Base-by-base conservation (phyloP, 1,140 invertebrate genomes). In the Bradynema listronoti region DNA sequence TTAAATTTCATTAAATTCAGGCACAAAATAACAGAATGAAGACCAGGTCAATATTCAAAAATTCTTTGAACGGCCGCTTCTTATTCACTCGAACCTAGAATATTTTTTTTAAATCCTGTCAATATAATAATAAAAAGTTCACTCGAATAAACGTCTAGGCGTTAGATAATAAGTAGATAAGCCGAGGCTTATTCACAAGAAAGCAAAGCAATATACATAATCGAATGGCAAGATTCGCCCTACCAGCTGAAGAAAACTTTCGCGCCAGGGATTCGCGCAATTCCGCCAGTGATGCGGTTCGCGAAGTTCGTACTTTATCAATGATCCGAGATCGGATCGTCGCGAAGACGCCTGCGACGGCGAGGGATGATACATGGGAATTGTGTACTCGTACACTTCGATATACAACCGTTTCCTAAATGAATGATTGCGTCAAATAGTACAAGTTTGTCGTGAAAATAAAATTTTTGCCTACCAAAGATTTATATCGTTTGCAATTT, bases 211-310 rank as follows among this genome's bases (percentile, higher is more conserved):
- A 39, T 11, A 39, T 39, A 7, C n/a, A n/a, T n/a, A n/a, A n/a
- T n/a, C n/a, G n/a, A n/a, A n/a, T n/a, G n/a, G n/a, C n/a, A n/a
- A n/a, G n/a, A n/a, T n/a, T n/a, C 14, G 43, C 75, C 72, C 70
- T 70, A 82, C 81, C 75, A 97, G 82, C 78, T 95, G 91, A 61
- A 86, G 85, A 77, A 96, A 96, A 77, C 91, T 94, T 78, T 96
- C 91, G 80, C 95, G 96, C 92, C 92, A 97, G 0, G 91, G 89
- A 83, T 96, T 96, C 42, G 88, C 85, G 73, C 72, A 25, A n/a
- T 88, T 86, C 52, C 92, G 89, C 57, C 87, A 88, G 61, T 91
- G 88, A 64, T 91, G 87, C 0, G 86, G 84, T 47, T 89, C 86
- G 24, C 93, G 82, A 78, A 96, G 95, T 71, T 93, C 87, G 79